A percentile compares a stretch with the other conserved stretches of the same genome.
These are phyloP conservation scores for Silvanus unidentatus DNA, from an alignment of 2,888 invertebrate genomes.

Conservation along the genomic window DNA sequence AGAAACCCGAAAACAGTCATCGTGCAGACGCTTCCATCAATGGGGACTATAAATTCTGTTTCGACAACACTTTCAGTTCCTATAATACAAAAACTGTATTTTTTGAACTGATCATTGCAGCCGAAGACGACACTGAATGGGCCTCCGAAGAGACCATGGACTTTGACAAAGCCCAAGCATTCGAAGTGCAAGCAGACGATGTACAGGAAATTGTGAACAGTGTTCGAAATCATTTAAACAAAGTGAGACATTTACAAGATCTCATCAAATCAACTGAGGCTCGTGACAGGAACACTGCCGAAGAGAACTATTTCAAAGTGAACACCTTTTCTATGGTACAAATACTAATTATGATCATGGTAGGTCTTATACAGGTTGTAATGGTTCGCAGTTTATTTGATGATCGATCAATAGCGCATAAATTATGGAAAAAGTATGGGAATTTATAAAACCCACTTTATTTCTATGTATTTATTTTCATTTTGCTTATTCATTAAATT, in stretches of 20 bases:
- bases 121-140: conserved; percentile 49
- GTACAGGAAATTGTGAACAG: conserved; percentile 60
- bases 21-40: conserved; percentile 52
- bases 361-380: conserved; percentile 70
- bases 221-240: conserved; percentile 56
- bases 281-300: conserved; percentile 74
- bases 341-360: conserved; percentile 64
- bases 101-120: conserved; percentile 68
- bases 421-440: conserved; percentile 38
- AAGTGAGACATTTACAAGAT: conserved; percentile 63
- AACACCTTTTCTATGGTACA: conserved; percentile 74
- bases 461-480: neutral
- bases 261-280: conserved; percentile 69
- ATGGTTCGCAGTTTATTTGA: conserved; percentile 78
- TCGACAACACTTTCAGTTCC: conserved; percentile 80
- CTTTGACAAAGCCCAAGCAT: conserved; percentile 46
- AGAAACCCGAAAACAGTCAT: conserved; percentile 67
- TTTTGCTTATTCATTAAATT: too few relatives aligned
- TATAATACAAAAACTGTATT: conserved; percentile 79
- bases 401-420: conserved; percentile 39
- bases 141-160: conserved; percentile 51
- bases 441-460: neutral
- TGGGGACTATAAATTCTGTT: conserved; percentile 80
- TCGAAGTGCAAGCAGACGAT: conserved; percentile 56
- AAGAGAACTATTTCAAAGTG: conserved; percentile 74